phyloP scores from a whole-genome alignment of 2,113 vertebrate genomes.

The Xerus inauris region DNA sequence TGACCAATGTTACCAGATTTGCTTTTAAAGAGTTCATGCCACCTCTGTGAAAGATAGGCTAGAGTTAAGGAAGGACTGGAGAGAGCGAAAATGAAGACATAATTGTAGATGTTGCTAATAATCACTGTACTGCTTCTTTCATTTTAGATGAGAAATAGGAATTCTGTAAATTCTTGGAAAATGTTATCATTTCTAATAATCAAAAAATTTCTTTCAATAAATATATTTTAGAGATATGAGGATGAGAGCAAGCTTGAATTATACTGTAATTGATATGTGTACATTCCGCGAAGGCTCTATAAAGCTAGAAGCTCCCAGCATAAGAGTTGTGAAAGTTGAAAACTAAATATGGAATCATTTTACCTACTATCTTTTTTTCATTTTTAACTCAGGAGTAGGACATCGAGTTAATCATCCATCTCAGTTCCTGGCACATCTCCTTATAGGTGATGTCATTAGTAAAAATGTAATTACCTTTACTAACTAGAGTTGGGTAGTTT shows the following conservation, averaged over 20 bases:
- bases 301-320: background rate
- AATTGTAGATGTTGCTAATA: too few species aligned
- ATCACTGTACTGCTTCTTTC: background rate
- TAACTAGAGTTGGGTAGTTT: conserved; percentile 48
- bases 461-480: conserved; percentile 52
- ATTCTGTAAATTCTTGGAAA: background rate
- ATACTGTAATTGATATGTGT: background rate
- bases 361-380: too few species aligned
- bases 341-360: background rate
- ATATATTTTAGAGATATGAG: background rate
- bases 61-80: background rate
- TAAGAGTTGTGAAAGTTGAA: background rate
- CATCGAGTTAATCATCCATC: background rate
- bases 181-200: background rate
- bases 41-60: background rate
- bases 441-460: background rate
- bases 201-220: background rate
- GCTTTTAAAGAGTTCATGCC: background rate
- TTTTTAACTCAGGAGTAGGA: background rate
- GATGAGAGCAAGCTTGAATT: background rate
- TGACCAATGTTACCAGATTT: background rate
- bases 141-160: background rate
- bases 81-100: background rate
- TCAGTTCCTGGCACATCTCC: background rate
- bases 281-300: background rate